A percentile compares a stretch with the other conserved stretches of the same genome.
Conservation (phyloP, 2,888 invertebrate genomes). For the Melinopterus prodromus region DNA sequence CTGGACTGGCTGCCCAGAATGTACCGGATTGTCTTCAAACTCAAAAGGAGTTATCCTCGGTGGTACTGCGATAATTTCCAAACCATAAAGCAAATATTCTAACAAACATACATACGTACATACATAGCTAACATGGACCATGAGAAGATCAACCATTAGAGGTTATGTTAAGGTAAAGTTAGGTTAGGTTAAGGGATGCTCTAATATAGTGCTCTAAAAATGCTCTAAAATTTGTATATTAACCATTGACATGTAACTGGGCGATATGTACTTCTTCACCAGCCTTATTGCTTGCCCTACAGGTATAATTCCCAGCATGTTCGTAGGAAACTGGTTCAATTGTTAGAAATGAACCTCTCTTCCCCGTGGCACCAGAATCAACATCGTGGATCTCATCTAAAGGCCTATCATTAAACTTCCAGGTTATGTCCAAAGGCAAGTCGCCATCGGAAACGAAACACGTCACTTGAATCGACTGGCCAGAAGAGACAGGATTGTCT, state of each 20-base stretch:
- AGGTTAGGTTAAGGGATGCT: neutral
- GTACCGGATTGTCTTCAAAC: constrained; percentile 69
- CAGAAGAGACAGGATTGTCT: constrained; percentile 66
- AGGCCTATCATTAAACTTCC: constrained; percentile 75
- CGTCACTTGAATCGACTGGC: constrained; percentile 70
- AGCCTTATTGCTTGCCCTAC: constrained; percentile 71
- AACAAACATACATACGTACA: neutral
- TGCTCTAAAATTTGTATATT: constrained; percentile 5
- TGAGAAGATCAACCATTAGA: neutral
- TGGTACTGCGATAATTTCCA: constrained; percentile 61
- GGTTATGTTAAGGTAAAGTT: neutral
- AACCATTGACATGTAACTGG: constrained; percentile 75
- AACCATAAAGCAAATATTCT: neutral
- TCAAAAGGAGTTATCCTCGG: constrained; percentile 78
- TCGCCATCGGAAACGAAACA: constrained; percentile 76
- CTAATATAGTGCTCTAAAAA: constrained; percentile 55
- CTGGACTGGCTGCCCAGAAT: constrained; percentile 71
- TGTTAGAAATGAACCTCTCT: constrained; percentile 67
- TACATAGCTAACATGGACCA: neutral
- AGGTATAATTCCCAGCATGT: constrained; percentile 77
- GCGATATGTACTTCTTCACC: constrained; percentile 75
- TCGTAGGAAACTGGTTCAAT: constrained; percentile 72
- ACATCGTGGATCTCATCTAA: constrained; percentile 65
- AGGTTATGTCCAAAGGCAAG: constrained; percentile 73
- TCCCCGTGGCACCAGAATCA: constrained; percentile 67